A percentile compares a stretch with the other conserved stretches of the same genome.
Evolutionary conservation across 2,888 invertebrate species (phyloP).

Genomic region (Aelia acuminata): DNA sequence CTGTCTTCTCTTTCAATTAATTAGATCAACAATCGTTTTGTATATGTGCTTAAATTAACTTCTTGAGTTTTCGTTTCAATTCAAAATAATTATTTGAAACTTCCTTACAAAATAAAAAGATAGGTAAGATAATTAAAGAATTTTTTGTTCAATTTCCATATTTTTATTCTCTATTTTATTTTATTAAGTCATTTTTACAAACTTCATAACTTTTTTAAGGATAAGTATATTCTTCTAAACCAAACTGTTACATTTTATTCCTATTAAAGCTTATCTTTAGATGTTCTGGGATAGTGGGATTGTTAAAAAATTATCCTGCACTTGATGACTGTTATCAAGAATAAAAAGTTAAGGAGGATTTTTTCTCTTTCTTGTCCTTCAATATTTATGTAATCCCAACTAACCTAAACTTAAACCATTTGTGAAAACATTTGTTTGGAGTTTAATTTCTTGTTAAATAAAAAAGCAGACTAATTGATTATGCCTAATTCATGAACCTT

Average conservation of each 20-base stretch:
- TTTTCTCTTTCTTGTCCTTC: background rate
- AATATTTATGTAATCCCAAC: background rate
- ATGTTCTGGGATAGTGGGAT: background rate
- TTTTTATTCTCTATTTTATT: background rate
- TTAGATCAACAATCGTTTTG: no score
- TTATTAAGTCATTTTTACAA: background rate
- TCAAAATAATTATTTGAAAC: no score
- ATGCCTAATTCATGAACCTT: no score
- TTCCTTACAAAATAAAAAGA: no score
- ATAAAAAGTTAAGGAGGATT: background rate
- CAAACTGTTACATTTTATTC: background rate
- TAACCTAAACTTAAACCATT: background rate
- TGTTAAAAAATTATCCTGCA: background rate
- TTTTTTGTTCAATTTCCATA: background rate
- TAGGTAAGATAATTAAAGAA: no score
- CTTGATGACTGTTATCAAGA: background rate
- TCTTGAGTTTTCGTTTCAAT: no score
- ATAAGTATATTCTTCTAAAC: background rate
- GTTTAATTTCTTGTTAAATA: no score
- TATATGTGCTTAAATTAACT: no score
- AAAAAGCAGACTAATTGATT: no score
- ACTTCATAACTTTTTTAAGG: background rate
- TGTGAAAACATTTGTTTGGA: background rate
- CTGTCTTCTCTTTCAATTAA: no score
- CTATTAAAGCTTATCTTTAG: background rate